These are phyloP conservation scores for Phocoena phocoena DNA, from an alignment of 2,113 vertebrate species.

Conservation along the genomic window DNA sequence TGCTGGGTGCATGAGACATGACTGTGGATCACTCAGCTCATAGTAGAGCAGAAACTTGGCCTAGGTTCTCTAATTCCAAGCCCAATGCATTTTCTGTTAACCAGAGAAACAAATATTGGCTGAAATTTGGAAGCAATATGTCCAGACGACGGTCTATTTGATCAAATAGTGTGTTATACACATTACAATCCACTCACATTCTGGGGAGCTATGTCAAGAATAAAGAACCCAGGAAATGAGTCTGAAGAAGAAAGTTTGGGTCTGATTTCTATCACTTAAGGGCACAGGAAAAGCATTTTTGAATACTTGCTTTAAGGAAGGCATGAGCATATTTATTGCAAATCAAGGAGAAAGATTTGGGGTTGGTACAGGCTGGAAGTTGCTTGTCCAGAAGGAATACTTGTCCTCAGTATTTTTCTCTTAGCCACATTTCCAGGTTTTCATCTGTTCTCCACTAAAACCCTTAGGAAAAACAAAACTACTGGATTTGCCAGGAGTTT, in stretches of 20 bases:
- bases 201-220: background rate
- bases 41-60: background rate
- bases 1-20: background rate
- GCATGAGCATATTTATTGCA: background rate
- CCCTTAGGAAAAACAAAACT: conserved; percentile 5
- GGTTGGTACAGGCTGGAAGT: background rate
- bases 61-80: background rate
- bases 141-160: background rate
- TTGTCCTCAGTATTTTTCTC: background rate
- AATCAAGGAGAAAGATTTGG: background rate
- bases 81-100: background rate
- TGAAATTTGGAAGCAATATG: background rate
- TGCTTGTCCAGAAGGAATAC: background rate
- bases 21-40: background rate
- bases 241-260: background rate
- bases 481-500: background rate
- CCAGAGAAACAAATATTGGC: background rate
- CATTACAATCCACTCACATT: background rate
- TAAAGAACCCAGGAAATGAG: background rate
- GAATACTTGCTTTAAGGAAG: background rate
- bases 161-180: background rate
- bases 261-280: background rate
- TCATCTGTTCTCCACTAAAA: conserved; percentile 36
- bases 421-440: background rate
- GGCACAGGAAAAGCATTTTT: background rate